Base-by-base conservation (phyloP, 2,888 invertebrate genomes). In the Erpobdella octoculata region DNA sequence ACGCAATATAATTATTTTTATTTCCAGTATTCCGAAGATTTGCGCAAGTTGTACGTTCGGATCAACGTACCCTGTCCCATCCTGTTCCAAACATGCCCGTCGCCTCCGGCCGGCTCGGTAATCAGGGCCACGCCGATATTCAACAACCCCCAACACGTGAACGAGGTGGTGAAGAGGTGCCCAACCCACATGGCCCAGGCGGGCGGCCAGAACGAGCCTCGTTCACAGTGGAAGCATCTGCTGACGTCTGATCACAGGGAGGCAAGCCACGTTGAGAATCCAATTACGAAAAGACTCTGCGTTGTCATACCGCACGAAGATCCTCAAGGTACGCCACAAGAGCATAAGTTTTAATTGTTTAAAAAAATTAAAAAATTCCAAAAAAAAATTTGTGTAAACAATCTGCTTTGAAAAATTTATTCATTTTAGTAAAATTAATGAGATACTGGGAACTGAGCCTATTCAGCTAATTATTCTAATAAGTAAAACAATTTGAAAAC, bases 81-180 rank as follows among this genome's bases (percentile, higher is more conserved):
- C 0, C 86, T 88, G 68, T 90, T 90, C 80, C 86, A 86, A 72
- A 88, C 89, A 84, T 82, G 84, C 9, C 81, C 82, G 48, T 76
- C 33, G 36, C 79, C 76, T 68, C 81, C 76, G 53, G 79, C 18
- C 62, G 82, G 4, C 76, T 81, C 59, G 76, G 86, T 83, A 77
- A 86, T 91, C 38, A 85, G 90, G 0, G 87, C 89, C 0, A 87
- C 88, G 15, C 87, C 88, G 15, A 87, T 89, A 4, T 90, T 86
- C 77, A 86, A 87, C 18, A 86, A 87, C 48, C 86, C 87, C 5
- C 87, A 89, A 64, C 87, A 88, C 77, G 85, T 87, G 0, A 87
- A 87, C 79, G 88, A 89, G 73, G 84, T 89, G 0, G 90, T 90
- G 0, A 85, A 58, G n/a, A 12, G 70, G 36, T 72, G 72, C 59